These are phyloP conservation scores for Conus canariensis DNA, from an alignment of 2,888 invertebrate species.

Conservation along the genomic window DNA sequence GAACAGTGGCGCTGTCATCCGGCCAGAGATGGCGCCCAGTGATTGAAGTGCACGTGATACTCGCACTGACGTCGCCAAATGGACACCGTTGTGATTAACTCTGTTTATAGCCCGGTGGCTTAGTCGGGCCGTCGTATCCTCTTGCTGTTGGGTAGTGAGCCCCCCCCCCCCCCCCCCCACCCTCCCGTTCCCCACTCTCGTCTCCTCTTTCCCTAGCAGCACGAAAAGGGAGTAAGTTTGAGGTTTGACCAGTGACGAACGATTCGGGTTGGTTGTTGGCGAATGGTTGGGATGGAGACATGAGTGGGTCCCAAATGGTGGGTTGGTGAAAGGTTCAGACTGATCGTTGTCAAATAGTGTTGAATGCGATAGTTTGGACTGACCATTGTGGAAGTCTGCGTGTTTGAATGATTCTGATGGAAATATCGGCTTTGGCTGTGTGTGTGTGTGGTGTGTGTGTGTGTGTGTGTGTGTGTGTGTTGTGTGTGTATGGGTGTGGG, in stretches of 20 bases:
- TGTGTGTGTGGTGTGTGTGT: no score
- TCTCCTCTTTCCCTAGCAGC: not conserved
- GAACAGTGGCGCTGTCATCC: conserved; percentile 17
- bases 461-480: no score
- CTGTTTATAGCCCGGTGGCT: not conserved
- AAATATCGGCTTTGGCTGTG: no score
- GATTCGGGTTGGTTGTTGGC: no score
- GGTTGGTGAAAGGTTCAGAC: no score
- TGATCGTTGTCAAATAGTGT: no score
- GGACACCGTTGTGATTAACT: conserved; percentile 11
- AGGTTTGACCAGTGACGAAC: not conserved
- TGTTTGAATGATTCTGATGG: no score
- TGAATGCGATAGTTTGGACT: no score
- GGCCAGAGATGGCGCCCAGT: not conserved
- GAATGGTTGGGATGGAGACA: no score
- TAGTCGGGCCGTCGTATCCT: not conserved
- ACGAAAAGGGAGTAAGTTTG: not conserved
- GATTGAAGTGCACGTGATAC: conserved; percentile 25
- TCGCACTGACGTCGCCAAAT: not conserved
- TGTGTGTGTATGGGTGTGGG: no score
- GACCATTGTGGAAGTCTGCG: no score
- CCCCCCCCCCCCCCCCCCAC: not conserved
- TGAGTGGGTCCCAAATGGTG: no score
- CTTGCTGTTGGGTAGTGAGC: not conserved
- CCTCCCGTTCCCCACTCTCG: not conserved